Evolutionary conservation across 1,140 invertebrate genomes (phyloP).

Genomic region (Scaptomyza hsui): DNA sequence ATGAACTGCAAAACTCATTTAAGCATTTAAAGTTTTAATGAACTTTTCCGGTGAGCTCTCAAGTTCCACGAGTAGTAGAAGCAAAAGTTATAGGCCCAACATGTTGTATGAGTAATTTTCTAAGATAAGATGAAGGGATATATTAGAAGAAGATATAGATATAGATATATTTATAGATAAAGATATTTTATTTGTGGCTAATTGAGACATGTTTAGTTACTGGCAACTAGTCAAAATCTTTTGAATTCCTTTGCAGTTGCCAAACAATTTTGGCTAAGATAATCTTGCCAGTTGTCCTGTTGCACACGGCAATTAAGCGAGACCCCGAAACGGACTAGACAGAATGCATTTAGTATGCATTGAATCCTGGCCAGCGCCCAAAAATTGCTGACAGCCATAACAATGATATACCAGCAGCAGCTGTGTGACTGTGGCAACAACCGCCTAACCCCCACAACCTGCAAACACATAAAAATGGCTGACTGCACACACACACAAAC

Average conservation of each 20-base stretch:
- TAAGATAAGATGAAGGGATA: neutral
- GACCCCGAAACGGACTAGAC: neutral
- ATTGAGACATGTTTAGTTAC: neutral
- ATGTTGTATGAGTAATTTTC: neutral
- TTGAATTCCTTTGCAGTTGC: neutral
- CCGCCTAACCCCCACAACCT: neutral
- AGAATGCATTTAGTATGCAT: slow-evolving; percentile 19
- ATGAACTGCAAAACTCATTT: neutral
- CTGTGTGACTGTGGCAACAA: slow-evolving; percentile 9
- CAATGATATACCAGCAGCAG: slow-evolving; percentile 27
- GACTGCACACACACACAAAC: slow-evolving; percentile 28
- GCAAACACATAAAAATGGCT: slow-evolving; percentile 54
- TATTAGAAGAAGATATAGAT: neutral
- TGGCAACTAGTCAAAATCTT: neutral
- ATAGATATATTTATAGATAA: neutral
- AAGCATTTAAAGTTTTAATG: neutral
- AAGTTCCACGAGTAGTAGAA: neutral
- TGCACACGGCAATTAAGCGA: slow-evolving; percentile 32
- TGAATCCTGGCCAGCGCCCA: slow-evolving; percentile 26
- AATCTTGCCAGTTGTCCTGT: neutral
- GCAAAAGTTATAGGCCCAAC: neutral
- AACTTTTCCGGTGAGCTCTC: neutral
- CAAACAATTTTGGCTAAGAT: neutral
- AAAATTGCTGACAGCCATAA: slow-evolving; percentile 36
- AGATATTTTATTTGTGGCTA: neutral